A percentile compares a stretch with the other conserved stretches of the same genome.
phyloP scores from a whole-genome alignment of 1,140 invertebrate genomes.

The Nylanderia fulva region DNA sequence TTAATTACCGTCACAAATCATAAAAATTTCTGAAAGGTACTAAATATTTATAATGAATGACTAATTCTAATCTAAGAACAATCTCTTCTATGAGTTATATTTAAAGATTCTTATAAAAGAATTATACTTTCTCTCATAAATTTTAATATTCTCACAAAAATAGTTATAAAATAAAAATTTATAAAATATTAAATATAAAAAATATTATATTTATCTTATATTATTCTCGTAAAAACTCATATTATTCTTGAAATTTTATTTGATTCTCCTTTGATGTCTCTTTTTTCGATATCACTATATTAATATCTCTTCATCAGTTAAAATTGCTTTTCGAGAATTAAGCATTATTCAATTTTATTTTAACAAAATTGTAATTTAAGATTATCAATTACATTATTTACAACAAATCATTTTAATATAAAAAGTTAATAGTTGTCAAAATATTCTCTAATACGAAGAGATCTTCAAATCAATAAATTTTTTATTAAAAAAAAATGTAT shows the following conservation, averaged over 20 bases:
- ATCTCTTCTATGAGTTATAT: not conserved
- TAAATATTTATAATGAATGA: not conserved
- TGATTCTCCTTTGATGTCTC: not conserved
- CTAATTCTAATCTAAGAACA: not conserved
- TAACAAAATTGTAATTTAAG: not conserved
- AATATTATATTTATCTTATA: too few relatives aligned
- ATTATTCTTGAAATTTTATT: not conserved
- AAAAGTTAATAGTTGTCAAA: not conserved
- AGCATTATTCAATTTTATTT: not conserved
- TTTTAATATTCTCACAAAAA: not conserved
- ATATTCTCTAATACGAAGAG: not conserved
- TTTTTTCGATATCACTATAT: not conserved
- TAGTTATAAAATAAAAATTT: too few relatives aligned
- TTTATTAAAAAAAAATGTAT: too few relatives aligned
- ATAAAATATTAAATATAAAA: too few relatives aligned
- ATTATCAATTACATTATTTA: too few relatives aligned
- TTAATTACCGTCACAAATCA: not conserved
- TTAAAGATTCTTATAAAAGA: too few relatives aligned
- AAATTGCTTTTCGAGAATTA: not conserved
- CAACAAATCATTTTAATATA: not conserved
- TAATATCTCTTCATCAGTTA: not conserved
- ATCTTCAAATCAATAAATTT: slow-evolving; percentile 12
- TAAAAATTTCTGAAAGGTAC: not conserved
- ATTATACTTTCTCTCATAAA: not conserved
- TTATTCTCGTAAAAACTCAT: too few relatives aligned